These are phyloP conservation scores for Buathra laborator DNA, from an alignment of 2,888 invertebrate genomes.

Conservation along the genomic window DNA sequence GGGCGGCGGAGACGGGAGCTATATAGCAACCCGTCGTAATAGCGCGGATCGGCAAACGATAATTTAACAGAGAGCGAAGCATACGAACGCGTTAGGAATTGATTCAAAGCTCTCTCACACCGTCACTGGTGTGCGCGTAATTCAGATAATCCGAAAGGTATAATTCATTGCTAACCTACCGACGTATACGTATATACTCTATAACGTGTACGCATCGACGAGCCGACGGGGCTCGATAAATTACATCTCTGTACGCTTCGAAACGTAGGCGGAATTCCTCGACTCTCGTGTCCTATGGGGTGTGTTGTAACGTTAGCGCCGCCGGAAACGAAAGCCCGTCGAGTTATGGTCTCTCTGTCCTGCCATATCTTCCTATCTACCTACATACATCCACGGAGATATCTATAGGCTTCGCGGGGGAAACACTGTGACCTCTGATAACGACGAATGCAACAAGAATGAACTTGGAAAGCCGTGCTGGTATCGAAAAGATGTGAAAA, in stretches of 20 bases:
- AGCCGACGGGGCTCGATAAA: slow-evolving; percentile 58
- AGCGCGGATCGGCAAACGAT: slow-evolving; percentile 62
- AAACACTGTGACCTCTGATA: neutral
- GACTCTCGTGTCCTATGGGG: slow-evolving; percentile 24
- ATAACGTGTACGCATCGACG: slow-evolving; percentile 55
- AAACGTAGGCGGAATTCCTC: slow-evolving; percentile 60
- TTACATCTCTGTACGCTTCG: slow-evolving; percentile 45
- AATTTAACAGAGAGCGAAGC: slow-evolving; percentile 58
- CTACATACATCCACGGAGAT: slow-evolving; percentile 17
- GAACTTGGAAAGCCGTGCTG: neutral
- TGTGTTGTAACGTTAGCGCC: slow-evolving; percentile 57
- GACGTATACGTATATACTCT: slow-evolving; percentile 47
- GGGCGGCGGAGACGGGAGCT: neutral
- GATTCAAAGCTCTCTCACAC: slow-evolving; percentile 59
- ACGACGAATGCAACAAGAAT: neutral
- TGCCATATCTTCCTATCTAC: slow-evolving; percentile 6
- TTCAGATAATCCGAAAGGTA: slow-evolving; percentile 66
- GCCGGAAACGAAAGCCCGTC: slow-evolving; percentile 58
- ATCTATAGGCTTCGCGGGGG: neutral
- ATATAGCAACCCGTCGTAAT: slow-evolving; percentile 36
- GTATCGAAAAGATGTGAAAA: neutral
- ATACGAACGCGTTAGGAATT: slow-evolving; percentile 60
- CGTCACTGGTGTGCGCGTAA: slow-evolving; percentile 48
- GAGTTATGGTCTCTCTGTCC: slow-evolving; percentile 58
- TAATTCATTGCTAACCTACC: slow-evolving; percentile 59